Base-by-base conservation (phyloP, 2,113 vertebrate species). In the Lagopus leucura region DNA sequence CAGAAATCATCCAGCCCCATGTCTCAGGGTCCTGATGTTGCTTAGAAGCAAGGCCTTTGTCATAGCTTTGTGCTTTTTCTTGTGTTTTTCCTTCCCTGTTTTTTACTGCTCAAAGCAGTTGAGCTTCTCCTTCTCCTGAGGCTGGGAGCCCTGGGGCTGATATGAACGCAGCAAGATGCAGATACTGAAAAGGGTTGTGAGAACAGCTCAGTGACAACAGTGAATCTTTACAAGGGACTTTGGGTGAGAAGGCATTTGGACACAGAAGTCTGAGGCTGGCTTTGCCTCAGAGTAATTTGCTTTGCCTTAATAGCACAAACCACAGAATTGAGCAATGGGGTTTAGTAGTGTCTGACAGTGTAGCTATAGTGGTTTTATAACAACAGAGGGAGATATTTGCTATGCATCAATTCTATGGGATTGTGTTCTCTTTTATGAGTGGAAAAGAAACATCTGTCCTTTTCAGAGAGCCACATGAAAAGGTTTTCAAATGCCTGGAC, bases 241-340 rank as follows among this genome's bases (percentile, higher is more conserved):
- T 83, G 82, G 24, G 66, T 86, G 38, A 50, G 50, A 86, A 88
- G 28, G 36, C 50, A 22, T 21, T 86, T 70, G 88, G 34, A 71
- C 0, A 1, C 50, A 18, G 64, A 82, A 60, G 18, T 60, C n/a
- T n/a, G n/a, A n/a, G 55, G 6, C 72, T 93, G 85, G 93, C 90
- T 91, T 94, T 86, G 55, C 54, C 54, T 86, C 75, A 42, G 63
- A 58, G 50, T 80, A 60, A 71, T 93, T 91, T 85, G 78, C 66
- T 84, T 4, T 71, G 30, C 78, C n/a, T 76, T 90, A 88, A 77
- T 72, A 60, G 32, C 42, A 60, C 24, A 86, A 83, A 90, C 79
- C 76, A 81, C 88, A 80, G 86, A 25, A 77, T 0, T 93, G 79
- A 90, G 82, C 65, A 95, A 80, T 0, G 4, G 38, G 27, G 5